Base-by-base conservation (phyloP, 2,888 invertebrate species). In the Anarsia innoxiella region DNA sequence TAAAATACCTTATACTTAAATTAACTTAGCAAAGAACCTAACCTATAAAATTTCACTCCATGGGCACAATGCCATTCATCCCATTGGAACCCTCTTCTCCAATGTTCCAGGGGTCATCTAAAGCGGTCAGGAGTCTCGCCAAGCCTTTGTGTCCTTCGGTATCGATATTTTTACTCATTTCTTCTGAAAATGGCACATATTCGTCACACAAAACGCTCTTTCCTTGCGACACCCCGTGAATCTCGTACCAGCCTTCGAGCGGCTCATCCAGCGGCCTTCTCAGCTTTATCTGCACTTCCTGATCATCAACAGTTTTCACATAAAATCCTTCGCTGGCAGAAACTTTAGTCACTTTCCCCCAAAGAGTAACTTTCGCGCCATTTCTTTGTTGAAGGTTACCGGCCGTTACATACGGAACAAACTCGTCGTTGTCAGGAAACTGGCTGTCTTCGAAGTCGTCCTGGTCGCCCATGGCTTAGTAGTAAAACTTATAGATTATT, bases 21-120 rank as follows among this genome's bases (percentile, higher is more conserved):
- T 15, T 15, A 30, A 27, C 23, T 12, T 37, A 19, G 9, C 19
- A 23, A n/a, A n/a, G n/a, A 32, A 10, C 23, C 13, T 25, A 25
- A 32, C 23, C 32, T 25, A 1, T 5, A 13, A 32, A 32, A 25
- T 13, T 10, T 29, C 19, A 72, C 40, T 75, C 72, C 78, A 85
- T 82, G 0, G 71, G 68, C 28, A 51, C 56, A 9, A 77, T 62
- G 46, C 73, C 77, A 42, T 59, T 53, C 48, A 75, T 53, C 2
- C 40, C 53, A 42, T 51, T 56, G 2, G 56, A 46, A 23, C 45
- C 47, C 14, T 67, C 66, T 11, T 77, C 78, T 32, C 84, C 85
- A 13, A 85, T 66, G 44, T 85, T 80, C 85, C 85, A 86, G 0
- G 84, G 84, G 36, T 84, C 82, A 42, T 86, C 85, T 0, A 86